Base-by-base conservation (phyloP, 1,140 invertebrate genomes). In the Oreohelix idahoensis region DNA sequence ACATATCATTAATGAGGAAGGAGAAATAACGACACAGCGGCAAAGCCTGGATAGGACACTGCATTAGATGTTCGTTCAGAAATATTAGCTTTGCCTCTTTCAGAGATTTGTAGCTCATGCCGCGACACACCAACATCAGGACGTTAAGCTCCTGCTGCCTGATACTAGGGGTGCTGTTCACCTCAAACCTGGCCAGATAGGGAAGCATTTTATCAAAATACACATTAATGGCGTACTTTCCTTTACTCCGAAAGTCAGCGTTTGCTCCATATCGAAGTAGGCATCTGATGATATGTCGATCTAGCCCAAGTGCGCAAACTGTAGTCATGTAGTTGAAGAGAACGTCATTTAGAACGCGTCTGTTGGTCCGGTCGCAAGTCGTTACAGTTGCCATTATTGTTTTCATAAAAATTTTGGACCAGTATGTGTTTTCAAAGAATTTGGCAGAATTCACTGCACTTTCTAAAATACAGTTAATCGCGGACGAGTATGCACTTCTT, bases 171-270 rank as follows among this genome's bases (percentile, higher is more conserved):
- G 39, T 17, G 49, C n/a, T 42, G 23, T 45, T 53, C 39, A 81
- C 36, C 36, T 81, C 39, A 53, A 81, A 81, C 32, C 51, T 71
- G 42, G 79, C 71, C 79, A 81, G 70, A 53, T 73, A 81, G 8
- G 79, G 79, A 26, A 81, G 70, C 0, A 81, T 53, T 4, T 73
- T 51, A 42, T 81, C 79, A n/a, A 81, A 81, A 69, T 51, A 81
- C 1, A 73, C 49, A 29, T 81, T 81, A 5, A 81, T 45, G n/a
- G 79, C 26, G 35, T 81, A 81, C 36, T 74, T 81, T 53, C 49
- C 70, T 5, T 35, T 45, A 15, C 13, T 20, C 11, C 32, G 10
- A 26, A 10, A 51, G 69, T 81, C 79, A 4, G 79, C 69, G 35
- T 81, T 81, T 2, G 79, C 79, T 10, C 79, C 79, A 42, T 81